Conservation (phyloP, 2,888 invertebrate genomes). For the Aethes cnicana region DNA sequence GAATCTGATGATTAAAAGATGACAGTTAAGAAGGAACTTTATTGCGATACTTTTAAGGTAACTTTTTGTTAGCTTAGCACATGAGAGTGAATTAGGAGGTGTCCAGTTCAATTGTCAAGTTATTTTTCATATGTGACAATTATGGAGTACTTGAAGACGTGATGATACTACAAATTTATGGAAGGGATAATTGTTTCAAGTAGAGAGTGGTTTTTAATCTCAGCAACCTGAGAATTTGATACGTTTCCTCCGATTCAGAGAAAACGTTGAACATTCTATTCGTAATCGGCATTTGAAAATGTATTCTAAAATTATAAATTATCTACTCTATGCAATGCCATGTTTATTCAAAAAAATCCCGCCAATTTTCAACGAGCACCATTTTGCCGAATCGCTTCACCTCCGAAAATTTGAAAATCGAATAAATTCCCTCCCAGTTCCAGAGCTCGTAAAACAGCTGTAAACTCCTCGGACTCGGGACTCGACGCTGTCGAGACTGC, state of each 20-base stretch:
- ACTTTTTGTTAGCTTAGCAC: constrained; percentile 1
- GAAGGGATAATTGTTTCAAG: too few species aligned
- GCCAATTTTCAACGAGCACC: too few species aligned
- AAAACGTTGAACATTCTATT: too few species aligned
- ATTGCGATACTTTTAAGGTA: not conserved
- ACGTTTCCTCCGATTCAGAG: too few species aligned
- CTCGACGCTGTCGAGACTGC: constrained; percentile 51
- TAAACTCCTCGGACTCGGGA: constrained; percentile 58
- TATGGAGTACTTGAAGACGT: constrained; percentile 12
- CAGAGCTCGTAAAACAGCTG: constrained; percentile 63
- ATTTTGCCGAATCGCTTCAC: constrained; percentile 6
- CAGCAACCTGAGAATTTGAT: too few species aligned
- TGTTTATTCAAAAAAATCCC: too few species aligned
- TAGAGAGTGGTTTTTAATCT: too few species aligned
- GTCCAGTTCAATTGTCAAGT: constrained; percentile 20
- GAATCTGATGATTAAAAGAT: too few species aligned
- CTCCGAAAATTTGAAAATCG: constrained; percentile 16
- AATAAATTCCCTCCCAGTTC: constrained; percentile 58
- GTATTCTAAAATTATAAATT: too few species aligned
- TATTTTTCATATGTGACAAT: constrained; percentile 29
- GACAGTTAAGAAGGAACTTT: not conserved
- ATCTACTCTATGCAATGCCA: too few species aligned
- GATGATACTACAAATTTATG: constrained; percentile 10
- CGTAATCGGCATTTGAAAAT: too few species aligned
- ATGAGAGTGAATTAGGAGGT: constrained; percentile 19